phyloP scores from a whole-genome alignment of 2,888 invertebrate species.

The Dioctria linearis region DNA sequence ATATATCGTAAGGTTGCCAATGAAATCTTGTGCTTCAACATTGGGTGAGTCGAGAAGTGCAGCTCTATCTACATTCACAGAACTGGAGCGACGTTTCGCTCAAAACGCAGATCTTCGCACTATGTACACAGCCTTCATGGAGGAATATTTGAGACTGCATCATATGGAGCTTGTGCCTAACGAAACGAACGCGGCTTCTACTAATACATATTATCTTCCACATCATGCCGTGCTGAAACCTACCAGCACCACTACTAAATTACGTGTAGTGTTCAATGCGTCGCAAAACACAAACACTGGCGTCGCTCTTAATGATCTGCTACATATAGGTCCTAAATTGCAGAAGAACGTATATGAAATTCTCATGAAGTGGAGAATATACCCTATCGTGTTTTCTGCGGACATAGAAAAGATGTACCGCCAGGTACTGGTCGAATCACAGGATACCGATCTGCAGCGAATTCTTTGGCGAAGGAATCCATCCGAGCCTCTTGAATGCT shows the following conservation, averaged over 20 bases:
- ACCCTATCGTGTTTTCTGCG: not conserved
- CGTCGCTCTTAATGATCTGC: not conserved
- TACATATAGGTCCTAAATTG: not conserved
- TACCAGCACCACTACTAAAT: not conserved
- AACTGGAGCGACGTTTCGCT: not conserved
- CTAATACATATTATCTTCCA: not conserved
- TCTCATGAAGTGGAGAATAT: not conserved
- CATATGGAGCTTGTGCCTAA: not conserved
- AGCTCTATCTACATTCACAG: not conserved
- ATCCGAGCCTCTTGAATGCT: conserved; percentile 49
- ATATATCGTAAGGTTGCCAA: not conserved
- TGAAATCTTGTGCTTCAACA: not conserved
- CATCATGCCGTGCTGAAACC: not conserved
- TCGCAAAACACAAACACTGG: not conserved
- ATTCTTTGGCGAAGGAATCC: conserved; percentile 1
- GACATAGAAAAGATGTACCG: conserved; percentile 16
- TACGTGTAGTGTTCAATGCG: not conserved
- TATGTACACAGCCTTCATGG: not conserved
- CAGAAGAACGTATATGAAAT: not conserved
- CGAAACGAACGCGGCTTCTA: not conserved
- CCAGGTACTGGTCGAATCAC: not conserved
- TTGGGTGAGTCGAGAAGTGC: not conserved
- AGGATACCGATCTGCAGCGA: conserved; percentile 4
- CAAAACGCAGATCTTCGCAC: not conserved
- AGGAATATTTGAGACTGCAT: not conserved